These are phyloP conservation scores for Nebria ingens DNA, from an alignment of 1,140 invertebrate species.

Conservation along the genomic window DNA sequence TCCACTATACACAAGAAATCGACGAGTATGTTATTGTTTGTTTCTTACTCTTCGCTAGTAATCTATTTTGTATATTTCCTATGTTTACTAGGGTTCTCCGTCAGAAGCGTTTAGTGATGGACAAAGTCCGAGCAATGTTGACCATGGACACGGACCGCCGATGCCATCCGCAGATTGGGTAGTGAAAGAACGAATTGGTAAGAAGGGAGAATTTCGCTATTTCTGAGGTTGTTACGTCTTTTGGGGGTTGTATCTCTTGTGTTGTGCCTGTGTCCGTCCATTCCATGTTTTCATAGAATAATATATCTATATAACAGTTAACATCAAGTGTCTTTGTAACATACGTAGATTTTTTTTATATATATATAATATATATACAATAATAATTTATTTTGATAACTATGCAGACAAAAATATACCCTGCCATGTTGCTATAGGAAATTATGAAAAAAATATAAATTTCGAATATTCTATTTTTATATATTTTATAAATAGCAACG, in stretches of 20 bases:
- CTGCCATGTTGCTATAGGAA: too few species aligned
- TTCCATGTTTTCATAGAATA: background rate
- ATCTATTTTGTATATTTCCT: too few species aligned
- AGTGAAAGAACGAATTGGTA: constrained; percentile 76
- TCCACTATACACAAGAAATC: constrained; percentile 48
- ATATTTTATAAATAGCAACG: too few species aligned
- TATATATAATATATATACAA: background rate
- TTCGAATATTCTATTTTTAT: too few species aligned
- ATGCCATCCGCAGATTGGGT: constrained; percentile 65
- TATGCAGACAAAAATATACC: too few species aligned
- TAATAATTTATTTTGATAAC: too few species aligned
- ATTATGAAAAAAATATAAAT: too few species aligned
- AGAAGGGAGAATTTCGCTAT: constrained; percentile 93
- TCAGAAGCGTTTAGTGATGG: constrained; percentile 23
- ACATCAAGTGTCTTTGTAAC: background rate
- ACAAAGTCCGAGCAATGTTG: constrained; percentile 16
- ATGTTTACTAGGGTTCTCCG: constrained; percentile 24
- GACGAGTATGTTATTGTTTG: constrained; percentile 1
- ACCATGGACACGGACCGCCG: constrained; percentile 23
- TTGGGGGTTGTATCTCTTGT: background rate
- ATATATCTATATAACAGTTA: background rate
- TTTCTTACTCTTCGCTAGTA: too few species aligned
- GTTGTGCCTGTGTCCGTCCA: background rate
- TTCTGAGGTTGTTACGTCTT: constrained; percentile 48
- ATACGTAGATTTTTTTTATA: background rate